Evolutionary conservation across 1,140 invertebrate genomes (phyloP).

Genomic region (Nasonia giraulti): DNA sequence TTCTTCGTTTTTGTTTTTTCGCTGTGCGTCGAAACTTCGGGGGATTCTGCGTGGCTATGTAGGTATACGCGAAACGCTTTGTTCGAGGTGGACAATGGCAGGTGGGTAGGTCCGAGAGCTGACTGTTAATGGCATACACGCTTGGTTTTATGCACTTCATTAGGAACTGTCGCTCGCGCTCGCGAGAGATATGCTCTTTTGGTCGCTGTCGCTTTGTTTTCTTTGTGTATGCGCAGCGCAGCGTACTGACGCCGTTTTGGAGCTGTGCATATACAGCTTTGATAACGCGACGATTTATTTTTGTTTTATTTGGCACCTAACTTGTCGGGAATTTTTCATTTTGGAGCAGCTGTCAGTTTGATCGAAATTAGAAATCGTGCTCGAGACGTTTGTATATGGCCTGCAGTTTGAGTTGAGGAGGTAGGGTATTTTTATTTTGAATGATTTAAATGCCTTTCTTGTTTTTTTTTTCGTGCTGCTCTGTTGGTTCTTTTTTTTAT

Average conservation of each 20-base stretch:
- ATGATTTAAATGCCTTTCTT: not conserved
- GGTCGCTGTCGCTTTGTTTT: slow-evolving; percentile 27
- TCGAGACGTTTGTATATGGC: not conserved
- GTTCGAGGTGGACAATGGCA: slow-evolving; percentile 29
- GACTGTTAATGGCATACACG: not conserved
- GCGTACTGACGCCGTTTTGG: not conserved
- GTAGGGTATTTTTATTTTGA: not conserved
- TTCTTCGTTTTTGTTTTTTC: not conserved
- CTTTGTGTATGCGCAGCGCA: not conserved
- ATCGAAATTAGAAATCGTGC: not conserved
- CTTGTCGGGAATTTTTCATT: not conserved
- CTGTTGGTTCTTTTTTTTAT: not conserved
- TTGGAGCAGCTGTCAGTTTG: not conserved
- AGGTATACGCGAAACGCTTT: slow-evolving; percentile 12
- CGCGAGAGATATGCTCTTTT: not conserved
- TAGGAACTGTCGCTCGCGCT: not conserved
- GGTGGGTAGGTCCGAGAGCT: slow-evolving; percentile 10
- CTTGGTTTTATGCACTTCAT: not conserved
- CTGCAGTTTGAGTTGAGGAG: not conserved
- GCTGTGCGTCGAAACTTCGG: not conserved
- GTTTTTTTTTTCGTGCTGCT: not conserved
- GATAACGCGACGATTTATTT: slow-evolving; percentile 4
- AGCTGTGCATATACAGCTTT: not conserved
- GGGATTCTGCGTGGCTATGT: not conserved
- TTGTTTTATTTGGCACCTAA: not conserved